These are phyloP conservation scores for Rhinolophus sinicus DNA, from an alignment of 2,113 vertebrate genomes.

Conservation along the genomic window DNA sequence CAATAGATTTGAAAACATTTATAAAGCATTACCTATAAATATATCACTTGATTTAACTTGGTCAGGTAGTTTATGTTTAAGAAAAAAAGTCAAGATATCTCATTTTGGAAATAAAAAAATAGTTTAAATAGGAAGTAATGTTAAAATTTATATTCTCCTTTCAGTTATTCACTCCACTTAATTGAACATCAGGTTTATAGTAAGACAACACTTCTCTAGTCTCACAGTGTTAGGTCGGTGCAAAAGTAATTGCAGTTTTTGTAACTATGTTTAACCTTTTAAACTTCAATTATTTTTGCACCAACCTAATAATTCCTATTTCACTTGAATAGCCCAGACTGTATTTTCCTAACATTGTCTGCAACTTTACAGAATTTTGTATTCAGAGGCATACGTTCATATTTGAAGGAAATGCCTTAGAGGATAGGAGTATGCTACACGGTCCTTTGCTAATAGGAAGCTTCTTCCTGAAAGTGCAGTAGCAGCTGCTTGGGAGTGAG, in stretches of 20 bases:
- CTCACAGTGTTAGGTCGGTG: not conserved
- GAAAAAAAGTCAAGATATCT: not conserved
- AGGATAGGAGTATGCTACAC: not conserved
- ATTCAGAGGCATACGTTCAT: not conserved
- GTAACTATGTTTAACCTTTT: too few relatives aligned
- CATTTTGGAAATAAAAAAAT: not conserved
- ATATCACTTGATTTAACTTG: not conserved
- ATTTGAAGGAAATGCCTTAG: not conserved
- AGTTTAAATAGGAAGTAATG: not conserved
- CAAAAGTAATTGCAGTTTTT: too few relatives aligned
- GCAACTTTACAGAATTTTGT: not conserved
- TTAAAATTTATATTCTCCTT: not conserved
- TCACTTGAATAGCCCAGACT: not conserved
- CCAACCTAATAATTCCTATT: not conserved
- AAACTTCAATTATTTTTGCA: too few relatives aligned
- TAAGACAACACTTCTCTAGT: not conserved
- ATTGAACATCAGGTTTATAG: not conserved
- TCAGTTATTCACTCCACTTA: not conserved
- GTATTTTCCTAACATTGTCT: not conserved
- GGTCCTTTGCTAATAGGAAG: not conserved
- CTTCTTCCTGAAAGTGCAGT: not conserved
- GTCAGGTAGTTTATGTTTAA: not conserved
- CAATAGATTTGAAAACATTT: not conserved
- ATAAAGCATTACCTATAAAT: not conserved
- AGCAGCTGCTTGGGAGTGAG: not conserved